phyloP scores from a whole-genome alignment of 2,113 vertebrate genomes.

The Osmerus eperlanus region DNA sequence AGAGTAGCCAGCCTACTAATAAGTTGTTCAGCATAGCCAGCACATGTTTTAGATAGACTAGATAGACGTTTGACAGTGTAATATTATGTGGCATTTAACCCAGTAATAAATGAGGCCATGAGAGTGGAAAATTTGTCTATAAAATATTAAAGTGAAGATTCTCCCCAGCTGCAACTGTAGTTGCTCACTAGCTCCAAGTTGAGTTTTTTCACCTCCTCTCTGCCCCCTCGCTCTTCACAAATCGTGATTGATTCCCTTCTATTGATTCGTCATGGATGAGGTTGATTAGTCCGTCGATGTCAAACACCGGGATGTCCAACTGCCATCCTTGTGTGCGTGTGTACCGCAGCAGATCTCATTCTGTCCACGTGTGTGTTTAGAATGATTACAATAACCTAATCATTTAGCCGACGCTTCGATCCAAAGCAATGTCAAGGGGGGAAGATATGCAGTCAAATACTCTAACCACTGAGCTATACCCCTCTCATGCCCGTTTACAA shows the following conservation, averaged over 20 bases:
- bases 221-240: background rate
- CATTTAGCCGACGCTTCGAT: too few relatives aligned
- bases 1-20: background rate
- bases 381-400: too few relatives aligned
- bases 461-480: too few relatives aligned
- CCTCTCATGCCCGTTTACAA: background rate
- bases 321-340: too few relatives aligned
- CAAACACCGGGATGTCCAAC: too few relatives aligned
- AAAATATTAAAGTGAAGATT: background rate
- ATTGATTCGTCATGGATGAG: too few relatives aligned
- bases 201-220: background rate
- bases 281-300: too few relatives aligned
- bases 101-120: background rate
- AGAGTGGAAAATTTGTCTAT: constrained; percentile 5
- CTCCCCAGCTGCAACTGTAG: background rate
- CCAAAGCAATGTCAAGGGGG: too few relatives aligned
- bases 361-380: too few relatives aligned
- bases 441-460: too few relatives aligned
- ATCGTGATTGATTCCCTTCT: too few relatives aligned
- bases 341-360: too few relatives aligned
- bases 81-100: background rate
- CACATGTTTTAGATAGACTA: background rate
- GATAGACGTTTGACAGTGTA: background rate
- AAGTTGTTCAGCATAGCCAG: background rate
- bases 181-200: background rate